Conservation (phyloP, 2,888 invertebrate species). For the Xestia ashworthii region DNA sequence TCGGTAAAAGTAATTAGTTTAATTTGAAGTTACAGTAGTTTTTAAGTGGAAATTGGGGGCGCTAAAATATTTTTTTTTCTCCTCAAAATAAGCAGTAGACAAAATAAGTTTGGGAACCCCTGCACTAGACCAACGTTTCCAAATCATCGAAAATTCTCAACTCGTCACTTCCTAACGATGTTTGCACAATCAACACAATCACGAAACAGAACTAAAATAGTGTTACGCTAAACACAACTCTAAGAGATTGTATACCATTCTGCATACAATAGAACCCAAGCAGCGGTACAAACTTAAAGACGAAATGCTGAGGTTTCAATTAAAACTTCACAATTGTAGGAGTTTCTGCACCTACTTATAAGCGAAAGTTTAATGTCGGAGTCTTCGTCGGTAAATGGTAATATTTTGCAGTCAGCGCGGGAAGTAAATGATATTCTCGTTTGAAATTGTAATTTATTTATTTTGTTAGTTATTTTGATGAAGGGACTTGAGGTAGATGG, state of each 20-base stretch:
- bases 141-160: background rate
- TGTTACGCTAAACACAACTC: slow-evolving; percentile 37
- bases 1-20: no score
- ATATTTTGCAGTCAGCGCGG: slow-evolving; percentile 67
- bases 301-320: slow-evolving; percentile 74
- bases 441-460: slow-evolving; percentile 62
- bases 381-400: slow-evolving; percentile 65
- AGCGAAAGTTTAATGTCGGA: slow-evolving; percentile 68
- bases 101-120: no score
- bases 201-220: slow-evolving; percentile 30
- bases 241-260: slow-evolving; percentile 56
- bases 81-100: no score
- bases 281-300: slow-evolving; percentile 67
- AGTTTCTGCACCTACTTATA: slow-evolving; percentile 69
- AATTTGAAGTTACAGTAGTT: no score
- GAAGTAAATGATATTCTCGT: slow-evolving; percentile 63
- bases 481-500: background rate
- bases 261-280: slow-evolving; percentile 55
- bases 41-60: no score
- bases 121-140: background rate
- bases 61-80: no score
- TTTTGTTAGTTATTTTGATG: slow-evolving; percentile 42
- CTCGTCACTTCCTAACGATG: background rate
- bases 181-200: slow-evolving; percentile 11
- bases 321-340: slow-evolving; percentile 73